phyloP scores from a whole-genome alignment of 2,113 vertebrate species.

The Burhinus bistriatus region DNA sequence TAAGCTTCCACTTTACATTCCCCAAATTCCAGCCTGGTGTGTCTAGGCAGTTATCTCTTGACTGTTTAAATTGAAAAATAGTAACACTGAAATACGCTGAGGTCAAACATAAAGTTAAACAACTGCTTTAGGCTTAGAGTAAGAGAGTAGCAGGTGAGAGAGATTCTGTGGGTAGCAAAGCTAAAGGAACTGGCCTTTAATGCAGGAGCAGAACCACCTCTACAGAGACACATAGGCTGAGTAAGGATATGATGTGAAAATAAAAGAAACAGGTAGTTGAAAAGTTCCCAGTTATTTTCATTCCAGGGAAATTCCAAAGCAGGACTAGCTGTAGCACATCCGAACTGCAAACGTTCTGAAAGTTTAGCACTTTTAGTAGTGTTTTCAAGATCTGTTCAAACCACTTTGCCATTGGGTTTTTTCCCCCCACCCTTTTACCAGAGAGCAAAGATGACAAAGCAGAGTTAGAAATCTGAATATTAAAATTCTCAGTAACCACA shows the following conservation, averaged over 20 bases:
- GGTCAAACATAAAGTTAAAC: conserved; percentile 3
- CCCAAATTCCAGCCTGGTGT: conserved; percentile 11
- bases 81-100: not conserved
- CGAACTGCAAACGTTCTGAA: not conserved
- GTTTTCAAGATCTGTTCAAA: not conserved
- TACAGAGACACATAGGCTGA: not conserved
- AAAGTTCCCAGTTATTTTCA: not conserved
- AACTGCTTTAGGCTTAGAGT: not conserved
- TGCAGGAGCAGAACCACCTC: not conserved
- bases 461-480: not conserved
- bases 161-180: not conserved
- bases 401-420: not conserved
- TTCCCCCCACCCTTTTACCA: not conserved
- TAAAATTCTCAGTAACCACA: not conserved
- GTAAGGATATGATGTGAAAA: not conserved
- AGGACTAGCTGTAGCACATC: not conserved
- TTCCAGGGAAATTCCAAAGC: not conserved
- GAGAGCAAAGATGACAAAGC: not conserved
- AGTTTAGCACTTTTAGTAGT: not conserved
- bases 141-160: not conserved
- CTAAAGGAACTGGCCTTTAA: not conserved
- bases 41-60: conserved; percentile 12
- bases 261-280: not conserved
- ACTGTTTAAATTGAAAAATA: conserved; percentile 14
- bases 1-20: conserved; percentile 40